Evolutionary conservation across 1,140 invertebrate genomes (phyloP), one percentile per base, ranked within the genome.

Genomic region (Drosophila mojavensis): DNA sequence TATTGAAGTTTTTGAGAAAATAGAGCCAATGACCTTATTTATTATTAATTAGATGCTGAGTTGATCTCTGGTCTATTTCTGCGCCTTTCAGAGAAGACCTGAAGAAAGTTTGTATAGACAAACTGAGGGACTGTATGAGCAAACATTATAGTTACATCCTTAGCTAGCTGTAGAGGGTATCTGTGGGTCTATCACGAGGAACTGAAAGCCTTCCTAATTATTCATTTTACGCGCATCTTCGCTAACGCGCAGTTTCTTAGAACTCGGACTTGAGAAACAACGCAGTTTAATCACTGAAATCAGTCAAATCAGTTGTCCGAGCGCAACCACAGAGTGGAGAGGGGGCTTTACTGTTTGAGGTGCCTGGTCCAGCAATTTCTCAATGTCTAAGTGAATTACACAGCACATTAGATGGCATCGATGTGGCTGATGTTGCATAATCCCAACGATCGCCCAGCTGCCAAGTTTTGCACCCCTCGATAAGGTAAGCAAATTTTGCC

Each of bases 321-420:
- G 36, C 20, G 33, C 13, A 60, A 60, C 58, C 58, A 47, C 58
- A 60, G 43, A 7, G 28, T 17, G 15, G 28, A 58, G 28, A 47
- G 28, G 9, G 43, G 43, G n/a, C 43, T 20, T 26, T 60, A 47
- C 10, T 13, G 43, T 13, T 60, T n/a, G 43, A 13, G 48, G 51
- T 13, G 54, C 64, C 43, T 70, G 78, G 81, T 83, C 75, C 74
- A 81, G 81, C 70, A 83, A 89, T 89, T 89, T 90, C 72, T 89
- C 84, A 89, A 78, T 79, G 85, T 89, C 84, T 78, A 13, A 20
- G 13, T 15, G 67, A 72, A 85, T 85, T 83, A 83, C 68, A 89
- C 84, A 80, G 84, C 74, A 88, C 84, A 88, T 88, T 88, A 84
- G 83, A 66, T 78, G 80, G 33, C 80, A 63, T 80, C 69, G 64